Percentiles rank a stretch among this genome's conserved stretches.
phyloP scores from a whole-genome alignment of 2,113 vertebrate genomes.

The chimpanzee (Pan troglodytes) region NHGRI_mPanTro3-v2.1_pri NC_086015.1:108959001-108959500 shows the following conservation, averaged over 20 bases:
- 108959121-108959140: not conserved
- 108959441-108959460: not conserved
- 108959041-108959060: not conserved
- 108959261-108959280: not conserved
- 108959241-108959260: not conserved
- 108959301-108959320: not conserved
- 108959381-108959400: not conserved
- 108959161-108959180: not conserved
- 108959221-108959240: not conserved
- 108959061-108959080: not conserved
- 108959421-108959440: not conserved
- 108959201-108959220: not conserved
- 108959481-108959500: not conserved
- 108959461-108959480: not conserved
- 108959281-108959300: not conserved
- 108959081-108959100: not conserved
- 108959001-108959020: not conserved
- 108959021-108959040: not conserved
- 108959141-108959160: not conserved
- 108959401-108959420: slow-evolving; percentile 2
- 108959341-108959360: not conserved
- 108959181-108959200: not conserved
- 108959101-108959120: not conserved
- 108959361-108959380: not conserved
- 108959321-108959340: not conserved